Evolutionary conservation across 2,888 invertebrate genomes (phyloP).

Genomic region (Ethmia dodecea): DNA sequence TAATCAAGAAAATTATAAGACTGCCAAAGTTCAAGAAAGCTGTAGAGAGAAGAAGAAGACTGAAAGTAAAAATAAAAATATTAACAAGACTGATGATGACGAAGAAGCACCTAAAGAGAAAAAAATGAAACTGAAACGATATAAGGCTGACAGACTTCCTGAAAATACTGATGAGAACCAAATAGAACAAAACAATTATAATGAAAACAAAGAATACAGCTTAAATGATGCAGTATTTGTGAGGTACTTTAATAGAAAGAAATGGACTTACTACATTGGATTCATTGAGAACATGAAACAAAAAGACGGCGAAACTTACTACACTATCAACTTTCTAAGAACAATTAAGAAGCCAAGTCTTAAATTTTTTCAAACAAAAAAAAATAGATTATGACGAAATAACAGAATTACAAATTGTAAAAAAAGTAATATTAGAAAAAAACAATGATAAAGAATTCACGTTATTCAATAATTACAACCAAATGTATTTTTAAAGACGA

Average conservation of each 20-base stretch:
- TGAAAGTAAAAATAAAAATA: too few species aligned
- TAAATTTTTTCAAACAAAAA: conserved; percentile 1
- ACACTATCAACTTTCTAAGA: not conserved
- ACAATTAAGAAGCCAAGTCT: conserved; percentile 1
- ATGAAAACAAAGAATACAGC: not conserved
- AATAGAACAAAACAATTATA: too few species aligned
- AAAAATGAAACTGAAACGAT: too few species aligned
- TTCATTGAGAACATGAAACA: not conserved
- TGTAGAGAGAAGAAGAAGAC: too few species aligned
- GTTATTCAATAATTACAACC: not conserved
- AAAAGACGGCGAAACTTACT: conserved; percentile 1
- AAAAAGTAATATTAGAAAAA: conserved; percentile 1
- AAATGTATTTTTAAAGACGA: not conserved
- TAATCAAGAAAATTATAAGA: too few species aligned
- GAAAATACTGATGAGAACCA: too few species aligned
- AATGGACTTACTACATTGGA: conserved; percentile 5
- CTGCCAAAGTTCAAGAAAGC: not conserved
- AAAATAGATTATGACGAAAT: conserved; percentile 1
- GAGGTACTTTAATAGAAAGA: conserved; percentile 2
- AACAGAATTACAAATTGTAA: conserved; percentile 1
- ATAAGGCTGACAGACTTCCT: too few species aligned
- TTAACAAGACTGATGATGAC: too few species aligned
- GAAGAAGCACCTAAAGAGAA: too few species aligned
- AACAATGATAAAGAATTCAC: not conserved
- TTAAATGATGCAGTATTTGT: conserved; percentile 2